A percentile compares a stretch with the other conserved stretches of the same genome.
phyloP scores from a whole-genome alignment of 1,140 invertebrate genomes.

The Contarinia nasturtii region DNA sequence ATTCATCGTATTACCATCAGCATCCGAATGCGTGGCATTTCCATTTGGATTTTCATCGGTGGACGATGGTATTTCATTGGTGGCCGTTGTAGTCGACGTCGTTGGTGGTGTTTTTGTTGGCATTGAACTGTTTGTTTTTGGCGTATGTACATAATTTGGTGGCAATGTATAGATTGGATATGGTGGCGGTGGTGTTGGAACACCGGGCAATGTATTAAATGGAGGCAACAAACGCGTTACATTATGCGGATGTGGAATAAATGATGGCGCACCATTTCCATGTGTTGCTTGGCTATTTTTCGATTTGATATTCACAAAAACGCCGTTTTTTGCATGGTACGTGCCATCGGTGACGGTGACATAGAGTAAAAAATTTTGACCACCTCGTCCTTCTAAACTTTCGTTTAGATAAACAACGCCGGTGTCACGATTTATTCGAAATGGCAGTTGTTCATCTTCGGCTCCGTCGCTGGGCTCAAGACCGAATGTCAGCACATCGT shows the following conservation, averaged over 20 bases:
- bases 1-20: background rate
- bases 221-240: slow-evolving; percentile 16
- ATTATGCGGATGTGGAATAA: slow-evolving; percentile 17
- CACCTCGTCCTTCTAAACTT: slow-evolving; percentile 39
- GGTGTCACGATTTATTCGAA: slow-evolving; percentile 43
- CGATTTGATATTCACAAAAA: slow-evolving; percentile 39
- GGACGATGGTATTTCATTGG: background rate
- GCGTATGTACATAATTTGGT: slow-evolving; percentile 2
- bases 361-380: slow-evolving; percentile 44
- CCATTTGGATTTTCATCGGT: background rate
- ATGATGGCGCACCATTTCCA: slow-evolving; percentile 9
- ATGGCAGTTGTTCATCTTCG: slow-evolving; percentile 28
- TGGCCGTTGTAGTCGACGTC: background rate
- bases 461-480: slow-evolving; percentile 30
- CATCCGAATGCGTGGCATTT: background rate
- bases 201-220: slow-evolving; percentile 14
- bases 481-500: slow-evolving; percentile 37
- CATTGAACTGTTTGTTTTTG: background rate
- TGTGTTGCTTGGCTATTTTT: slow-evolving; percentile 8
- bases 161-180: background rate
- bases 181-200: slow-evolving; percentile 3
- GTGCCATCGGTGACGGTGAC: slow-evolving; percentile 49
- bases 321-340: slow-evolving; percentile 46
- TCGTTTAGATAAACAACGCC: slow-evolving; percentile 51
- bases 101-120: background rate